These are phyloP conservation scores for Lepidocolaptes lacrymiger DNA, from an alignment of 2,797 vertebrate genomes.

Conservation along the genomic window DNA sequence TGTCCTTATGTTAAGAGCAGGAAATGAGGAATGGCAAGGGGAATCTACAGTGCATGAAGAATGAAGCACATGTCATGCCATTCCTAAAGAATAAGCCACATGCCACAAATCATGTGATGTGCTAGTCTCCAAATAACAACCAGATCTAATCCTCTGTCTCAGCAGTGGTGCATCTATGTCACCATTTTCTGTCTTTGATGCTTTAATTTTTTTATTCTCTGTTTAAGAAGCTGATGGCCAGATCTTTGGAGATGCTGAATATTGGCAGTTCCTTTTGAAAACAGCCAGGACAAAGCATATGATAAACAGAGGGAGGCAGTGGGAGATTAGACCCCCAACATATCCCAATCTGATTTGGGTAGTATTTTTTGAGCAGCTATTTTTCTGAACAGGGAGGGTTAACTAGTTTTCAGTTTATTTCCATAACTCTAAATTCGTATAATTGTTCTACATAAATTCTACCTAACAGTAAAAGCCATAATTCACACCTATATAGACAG, in stretches of 20 bases:
- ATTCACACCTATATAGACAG: neutral
- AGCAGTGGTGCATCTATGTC: neutral
- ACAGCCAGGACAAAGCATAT: neutral
- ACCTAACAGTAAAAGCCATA: neutral
- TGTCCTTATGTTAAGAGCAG: neutral
- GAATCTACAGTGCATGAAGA: neutral
- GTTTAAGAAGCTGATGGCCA: neutral
- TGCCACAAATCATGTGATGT: neutral
- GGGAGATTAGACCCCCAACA: neutral
- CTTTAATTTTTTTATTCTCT: neutral
- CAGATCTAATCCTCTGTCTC: neutral
- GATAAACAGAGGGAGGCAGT: neutral
- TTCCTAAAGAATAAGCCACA: conserved; percentile 4
- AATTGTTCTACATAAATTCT: neutral
- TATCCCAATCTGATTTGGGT: neutral
- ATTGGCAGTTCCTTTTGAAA: neutral
- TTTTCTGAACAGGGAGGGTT: neutral
- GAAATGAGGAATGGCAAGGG: neutral
- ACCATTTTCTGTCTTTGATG: neutral
- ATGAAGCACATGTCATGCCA: neutral
- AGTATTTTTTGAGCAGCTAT: neutral
- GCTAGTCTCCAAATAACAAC: neutral
- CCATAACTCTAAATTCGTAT: neutral
- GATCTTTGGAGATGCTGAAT: neutral
- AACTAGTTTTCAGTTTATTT: neutral